Evolutionary conservation across 2,888 invertebrate species (phyloP).

Genomic region (Blastobasis adustella): DNA sequence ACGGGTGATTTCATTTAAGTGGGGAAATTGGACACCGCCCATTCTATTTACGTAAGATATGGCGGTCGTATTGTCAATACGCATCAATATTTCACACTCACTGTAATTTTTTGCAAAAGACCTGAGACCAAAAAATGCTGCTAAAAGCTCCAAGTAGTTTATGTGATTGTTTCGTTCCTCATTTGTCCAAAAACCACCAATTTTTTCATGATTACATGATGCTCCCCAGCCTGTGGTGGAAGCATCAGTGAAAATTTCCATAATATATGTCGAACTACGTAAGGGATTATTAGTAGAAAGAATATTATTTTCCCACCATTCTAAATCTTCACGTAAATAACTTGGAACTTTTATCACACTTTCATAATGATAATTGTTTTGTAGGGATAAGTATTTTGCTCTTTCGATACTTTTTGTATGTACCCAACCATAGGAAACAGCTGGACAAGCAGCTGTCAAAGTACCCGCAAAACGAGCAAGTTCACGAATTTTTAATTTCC

Average conservation of each 20-base stretch:
- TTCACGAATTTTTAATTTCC: neutral
- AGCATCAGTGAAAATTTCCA: slow-evolving; percentile 1
- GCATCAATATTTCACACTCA: neutral
- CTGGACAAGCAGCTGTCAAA: slow-evolving; percentile 1
- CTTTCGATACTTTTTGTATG: slow-evolving; percentile 1
- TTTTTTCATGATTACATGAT: neutral
- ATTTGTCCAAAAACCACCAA: neutral
- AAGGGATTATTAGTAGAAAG: neutral
- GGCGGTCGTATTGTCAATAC: slow-evolving; percentile 8
- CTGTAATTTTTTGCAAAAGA: neutral
- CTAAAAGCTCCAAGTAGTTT: neutral
- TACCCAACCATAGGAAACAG: neutral
- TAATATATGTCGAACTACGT: neutral
- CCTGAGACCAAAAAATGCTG: neutral
- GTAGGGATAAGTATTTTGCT: neutral
- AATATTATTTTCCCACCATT: slow-evolving; percentile 1
- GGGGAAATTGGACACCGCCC: neutral
- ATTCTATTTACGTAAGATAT: slow-evolving; percentile 3
- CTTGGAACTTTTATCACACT: neutral
- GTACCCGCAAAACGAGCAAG: neutral
- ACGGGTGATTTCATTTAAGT: neutral
- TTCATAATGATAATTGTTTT: neutral
- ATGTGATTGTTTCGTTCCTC: neutral
- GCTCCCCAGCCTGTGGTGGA: neutral
- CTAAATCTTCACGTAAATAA: neutral